Conservation (phyloP, 2,797 vertebrate genomes). For the Argentina silus region DNA sequence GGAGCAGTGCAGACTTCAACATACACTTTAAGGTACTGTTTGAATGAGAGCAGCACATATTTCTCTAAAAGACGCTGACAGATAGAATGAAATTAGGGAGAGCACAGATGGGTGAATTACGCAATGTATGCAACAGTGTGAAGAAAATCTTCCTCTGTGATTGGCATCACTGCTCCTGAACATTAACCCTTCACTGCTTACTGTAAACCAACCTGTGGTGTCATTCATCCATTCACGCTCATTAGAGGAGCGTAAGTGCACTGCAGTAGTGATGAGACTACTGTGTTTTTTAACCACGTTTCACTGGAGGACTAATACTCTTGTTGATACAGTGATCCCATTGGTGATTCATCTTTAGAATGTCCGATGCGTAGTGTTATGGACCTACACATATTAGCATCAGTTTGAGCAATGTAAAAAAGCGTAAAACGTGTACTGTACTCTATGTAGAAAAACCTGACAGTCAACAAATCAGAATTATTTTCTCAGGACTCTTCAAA, state of each 20-base stretch:
- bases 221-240: no score
- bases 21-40: not conserved
- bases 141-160: slow-evolving; percentile 41
- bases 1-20: not conserved
- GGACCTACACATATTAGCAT: no score
- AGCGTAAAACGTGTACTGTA: no score
- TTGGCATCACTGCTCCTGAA: slow-evolving; percentile 17
- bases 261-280: no score
- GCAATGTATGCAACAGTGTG: slow-evolving; percentile 39
- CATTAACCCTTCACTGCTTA: slow-evolving; percentile 29
- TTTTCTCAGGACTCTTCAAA: not conserved
- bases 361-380: no score
- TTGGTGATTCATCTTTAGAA: no score
- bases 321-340: no score
- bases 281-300: no score
- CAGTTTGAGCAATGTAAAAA: no score
- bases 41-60: slow-evolving; percentile 6
- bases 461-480: not conserved
- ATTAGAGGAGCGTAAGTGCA: no score
- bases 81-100: slow-evolving; percentile 29
- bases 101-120: slow-evolving; percentile 47
- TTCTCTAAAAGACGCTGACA: not conserved
- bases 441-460: no score
- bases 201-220: slow-evolving; percentile 1
- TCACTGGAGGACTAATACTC: no score